Evolutionary conservation across 53 echinoderm and acorn worm species (phyloP).

Genomic region (Astropecten irregularis): DNA sequence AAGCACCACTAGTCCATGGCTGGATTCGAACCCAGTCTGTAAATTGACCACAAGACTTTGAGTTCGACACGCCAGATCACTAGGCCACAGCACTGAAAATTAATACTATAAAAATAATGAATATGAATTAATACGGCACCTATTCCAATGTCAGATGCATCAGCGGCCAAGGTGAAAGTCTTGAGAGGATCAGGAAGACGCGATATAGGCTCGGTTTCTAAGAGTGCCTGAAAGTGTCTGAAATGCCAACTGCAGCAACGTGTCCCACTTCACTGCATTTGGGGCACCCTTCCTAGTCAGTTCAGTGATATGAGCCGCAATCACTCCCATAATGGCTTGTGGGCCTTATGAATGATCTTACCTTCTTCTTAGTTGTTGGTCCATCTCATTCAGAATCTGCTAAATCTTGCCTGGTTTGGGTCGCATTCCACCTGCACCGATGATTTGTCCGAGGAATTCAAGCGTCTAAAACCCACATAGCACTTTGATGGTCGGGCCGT

Average conservation of each 20-base stretch:
- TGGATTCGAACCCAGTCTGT: no score
- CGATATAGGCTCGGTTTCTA: neutral
- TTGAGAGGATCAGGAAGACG: constrained; percentile 5
- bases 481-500: constrained; percentile 36
- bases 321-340: constrained; percentile 21
- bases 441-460: constrained; percentile 10
- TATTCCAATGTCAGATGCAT: constrained; percentile 13
- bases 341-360: neutral
- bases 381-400: neutral
- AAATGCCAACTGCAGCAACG: constrained; percentile 17
- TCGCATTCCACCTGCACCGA: neutral
- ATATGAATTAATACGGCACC: constrained; percentile 28
- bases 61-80: no score
- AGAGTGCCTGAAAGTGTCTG: neutral
- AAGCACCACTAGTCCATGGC: no score
- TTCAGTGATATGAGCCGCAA: constrained; percentile 36
- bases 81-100: no score
- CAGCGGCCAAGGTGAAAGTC: neutral
- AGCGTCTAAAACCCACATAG: neutral
- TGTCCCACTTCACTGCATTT: neutral
- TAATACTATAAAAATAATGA: no score
- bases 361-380: constrained; percentile 1
- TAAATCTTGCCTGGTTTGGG: neutral
- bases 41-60: no score
- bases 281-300: constrained; percentile 25